phyloP scores from a whole-genome alignment of 1,140 invertebrate genomes.

The fruit fly (Drosophila melanogaster) region DNA sequence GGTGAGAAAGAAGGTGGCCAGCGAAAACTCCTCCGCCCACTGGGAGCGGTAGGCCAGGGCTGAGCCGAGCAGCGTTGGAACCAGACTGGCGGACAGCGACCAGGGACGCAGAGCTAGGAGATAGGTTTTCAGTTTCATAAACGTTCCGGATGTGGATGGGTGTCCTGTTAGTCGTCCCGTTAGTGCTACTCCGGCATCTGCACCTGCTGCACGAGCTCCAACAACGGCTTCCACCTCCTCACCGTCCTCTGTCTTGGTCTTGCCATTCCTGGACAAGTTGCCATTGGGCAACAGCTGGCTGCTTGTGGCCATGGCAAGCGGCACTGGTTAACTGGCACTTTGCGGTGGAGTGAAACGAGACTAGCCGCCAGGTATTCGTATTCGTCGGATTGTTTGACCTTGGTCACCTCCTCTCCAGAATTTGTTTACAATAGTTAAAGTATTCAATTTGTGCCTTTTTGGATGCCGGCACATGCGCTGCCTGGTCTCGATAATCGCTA shows the following conservation, averaged over 20 bases:
- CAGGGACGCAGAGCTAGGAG: constrained; percentile 94
- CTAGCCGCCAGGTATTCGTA: constrained; percentile 49
- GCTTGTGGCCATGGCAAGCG: constrained; percentile 71
- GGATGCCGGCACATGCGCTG: constrained; percentile 45
- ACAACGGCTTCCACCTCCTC: not conserved
- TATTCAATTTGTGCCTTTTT: constrained; percentile 49
- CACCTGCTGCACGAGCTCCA: constrained; percentile 14
- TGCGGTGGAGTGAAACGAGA: constrained; percentile 18
- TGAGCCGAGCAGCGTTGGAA: constrained; percentile 92
- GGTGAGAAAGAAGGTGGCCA: constrained; percentile 91
- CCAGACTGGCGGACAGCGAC: constrained; percentile 95
- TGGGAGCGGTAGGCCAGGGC: constrained; percentile 93
- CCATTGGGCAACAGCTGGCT: constrained; percentile 51
- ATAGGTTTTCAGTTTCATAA: constrained; percentile 95
- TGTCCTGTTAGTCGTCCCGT: constrained; percentile 7
- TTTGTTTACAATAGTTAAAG: constrained; percentile 73
- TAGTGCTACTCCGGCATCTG: constrained; percentile 14
- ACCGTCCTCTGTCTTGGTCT: not conserved
- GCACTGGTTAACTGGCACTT: constrained; percentile 42
- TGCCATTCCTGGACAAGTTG: constrained; percentile 27
- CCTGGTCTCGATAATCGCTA: constrained; percentile 60
- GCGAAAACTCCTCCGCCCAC: constrained; percentile 89
- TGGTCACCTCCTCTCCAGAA: constrained; percentile 16
- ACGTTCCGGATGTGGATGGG: constrained; percentile 84
- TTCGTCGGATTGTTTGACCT: constrained; percentile 44